Evolutionary conservation across 2,113 vertebrate genomes (phyloP), one percentile per base, ranked within the genome.

Genomic region (Microtus richardsoni): DNA sequence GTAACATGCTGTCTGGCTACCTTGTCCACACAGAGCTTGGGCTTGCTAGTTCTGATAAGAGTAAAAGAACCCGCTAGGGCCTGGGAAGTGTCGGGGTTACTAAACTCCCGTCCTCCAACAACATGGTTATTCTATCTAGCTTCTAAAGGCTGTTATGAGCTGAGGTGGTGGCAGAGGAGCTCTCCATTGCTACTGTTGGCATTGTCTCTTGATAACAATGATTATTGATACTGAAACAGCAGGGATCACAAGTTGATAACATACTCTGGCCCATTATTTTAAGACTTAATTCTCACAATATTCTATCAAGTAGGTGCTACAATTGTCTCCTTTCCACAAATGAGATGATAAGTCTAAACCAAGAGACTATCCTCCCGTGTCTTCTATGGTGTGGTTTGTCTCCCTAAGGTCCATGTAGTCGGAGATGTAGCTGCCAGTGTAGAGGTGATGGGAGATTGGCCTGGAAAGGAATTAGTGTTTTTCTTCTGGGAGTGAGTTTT

Each of bases 1-100:
- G 0, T 5, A 64, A 30, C 11, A 49, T 22, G 0, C 10, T 24
- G 62, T 36, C 0, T 0, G 2, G 7, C n/a, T 33, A 21, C 12
- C 75, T 60, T 2, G 7, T 11, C 30, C 33, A 30, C 24, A 4
- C 19, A 30, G n/a, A 54, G 14, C 39, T 30, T 13, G 58, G 64
- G 52, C 13, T 19, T 4, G 5, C 47, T 30, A 4, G 33, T 16
- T 68, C 75, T 24, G 17, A 60, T 7, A 3, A 47, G 44, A 26
- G 3, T 6, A 5, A 66, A 49, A 73, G 28, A 9, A 19, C 39
- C 74, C 66, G 1, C 39, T 3, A 58, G n/a, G n/a, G 21, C 62
- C 68, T 28, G 22, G 30, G 3, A 13, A 66, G 28, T 49, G 17
- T 89, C 28, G 39, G 26, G 26, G 22, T 36, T 89, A 16, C 36